Conservation (phyloP, 2,888 invertebrate genomes). For the Dysmachus trigonus region DNA sequence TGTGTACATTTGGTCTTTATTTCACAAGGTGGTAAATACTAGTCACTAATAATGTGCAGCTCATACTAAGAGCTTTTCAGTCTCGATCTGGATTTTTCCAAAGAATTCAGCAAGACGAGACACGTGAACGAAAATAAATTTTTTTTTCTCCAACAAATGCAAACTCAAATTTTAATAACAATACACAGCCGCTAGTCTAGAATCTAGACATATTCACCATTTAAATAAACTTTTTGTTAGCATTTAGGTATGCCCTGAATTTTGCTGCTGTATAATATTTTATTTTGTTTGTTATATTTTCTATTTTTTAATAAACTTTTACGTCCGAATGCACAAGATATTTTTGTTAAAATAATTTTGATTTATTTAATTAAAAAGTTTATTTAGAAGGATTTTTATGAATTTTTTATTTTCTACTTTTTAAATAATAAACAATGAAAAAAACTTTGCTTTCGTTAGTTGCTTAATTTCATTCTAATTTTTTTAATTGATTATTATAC, state of each 20-base stretch:
- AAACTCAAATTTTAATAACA: background rate
- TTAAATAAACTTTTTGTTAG: background rate
- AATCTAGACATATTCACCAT: background rate
- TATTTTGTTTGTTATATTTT: background rate
- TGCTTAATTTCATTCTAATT: too few species aligned
- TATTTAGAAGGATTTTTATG: background rate
- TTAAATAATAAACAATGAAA: too few species aligned
- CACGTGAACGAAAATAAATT: background rate
- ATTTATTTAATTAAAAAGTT: too few species aligned
- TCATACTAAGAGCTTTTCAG: background rate
- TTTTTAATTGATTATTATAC: too few species aligned
- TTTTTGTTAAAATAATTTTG: background rate
- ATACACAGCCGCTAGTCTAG: background rate
- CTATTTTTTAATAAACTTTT: background rate
- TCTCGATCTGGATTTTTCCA: too few species aligned
- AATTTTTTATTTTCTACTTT: too few species aligned
- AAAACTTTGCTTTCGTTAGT: too few species aligned
- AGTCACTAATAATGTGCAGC: background rate
- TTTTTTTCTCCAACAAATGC: background rate
- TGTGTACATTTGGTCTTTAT: background rate
- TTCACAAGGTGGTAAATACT: background rate
- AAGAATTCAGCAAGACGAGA: background rate
- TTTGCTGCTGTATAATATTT: too few species aligned
- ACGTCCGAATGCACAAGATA: background rate
- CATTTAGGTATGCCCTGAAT: background rate